Evolutionary conservation across 2,797 vertebrate genomes (phyloP).

Genomic region (Dromococcyx pavoninus): DNA sequence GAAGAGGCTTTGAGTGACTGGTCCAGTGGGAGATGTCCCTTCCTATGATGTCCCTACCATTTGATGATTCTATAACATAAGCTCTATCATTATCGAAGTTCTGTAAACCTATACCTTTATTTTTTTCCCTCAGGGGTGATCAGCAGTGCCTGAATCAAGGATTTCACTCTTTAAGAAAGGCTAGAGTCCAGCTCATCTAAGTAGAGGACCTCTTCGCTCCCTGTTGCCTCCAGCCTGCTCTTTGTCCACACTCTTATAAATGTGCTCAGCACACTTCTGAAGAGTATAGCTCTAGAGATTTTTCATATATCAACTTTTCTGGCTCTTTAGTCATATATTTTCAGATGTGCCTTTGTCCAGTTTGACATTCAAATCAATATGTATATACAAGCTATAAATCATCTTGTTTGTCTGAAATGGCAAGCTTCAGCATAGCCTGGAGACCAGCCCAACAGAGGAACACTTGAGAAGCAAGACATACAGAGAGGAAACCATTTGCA

Average conservation of each 20-base stretch:
- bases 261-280: accelerated
- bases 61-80: accelerated
- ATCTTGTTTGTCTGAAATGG: background rate
- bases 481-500: background rate
- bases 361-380: background rate
- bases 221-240: no score
- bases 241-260: background rate
- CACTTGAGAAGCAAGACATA: background rate
- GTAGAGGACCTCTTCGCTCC: background rate
- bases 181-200: accelerated
- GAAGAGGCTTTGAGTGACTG: background rate
- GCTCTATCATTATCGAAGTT: background rate
- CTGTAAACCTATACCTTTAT: background rate
- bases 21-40: background rate
- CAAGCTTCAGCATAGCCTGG: background rate
- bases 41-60: background rate
- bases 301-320: background rate
- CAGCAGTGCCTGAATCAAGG: background rate
- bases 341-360: background rate
- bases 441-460: background rate
- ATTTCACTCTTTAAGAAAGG: background rate
- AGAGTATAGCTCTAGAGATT: background rate
- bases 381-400: background rate
- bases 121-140: background rate
- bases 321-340: background rate